Percentiles rank a stretch among this genome's conserved stretches.
phyloP scores from a whole-genome alignment of 2,113 vertebrate species.

The Procavia capensis region DNA sequence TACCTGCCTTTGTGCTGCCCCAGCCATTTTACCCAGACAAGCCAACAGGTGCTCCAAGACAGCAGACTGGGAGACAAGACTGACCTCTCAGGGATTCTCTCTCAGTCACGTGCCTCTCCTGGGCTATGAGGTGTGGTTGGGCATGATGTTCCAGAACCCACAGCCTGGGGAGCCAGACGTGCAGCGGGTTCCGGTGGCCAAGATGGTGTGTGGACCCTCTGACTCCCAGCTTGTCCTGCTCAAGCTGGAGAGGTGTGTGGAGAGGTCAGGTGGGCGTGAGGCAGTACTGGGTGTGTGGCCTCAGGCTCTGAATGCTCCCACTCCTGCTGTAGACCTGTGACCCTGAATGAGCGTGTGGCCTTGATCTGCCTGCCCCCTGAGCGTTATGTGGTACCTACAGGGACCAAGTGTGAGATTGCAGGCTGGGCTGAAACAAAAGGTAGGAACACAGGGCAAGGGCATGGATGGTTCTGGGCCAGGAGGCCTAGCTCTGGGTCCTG shows the following conservation, averaged over 20 bases:
- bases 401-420: slow-evolving; percentile 93
- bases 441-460: slow-evolving; percentile 59
- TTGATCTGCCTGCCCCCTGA: slow-evolving; percentile 97
- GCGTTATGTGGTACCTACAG: slow-evolving; percentile 91
- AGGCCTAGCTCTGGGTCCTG: neutral
- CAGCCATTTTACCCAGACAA: neutral
- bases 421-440: slow-evolving; percentile 97
- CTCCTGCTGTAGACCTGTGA: slow-evolving; percentile 86
- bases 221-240: slow-evolving; percentile 96
- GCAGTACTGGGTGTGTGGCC: neutral
- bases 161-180: slow-evolving; percentile 88
- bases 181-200: slow-evolving; percentile 90
- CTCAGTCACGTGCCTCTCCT: slow-evolving; percentile 90
- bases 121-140: slow-evolving; percentile 94
- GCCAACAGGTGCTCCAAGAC: neutral
- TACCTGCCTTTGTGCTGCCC: neutral
- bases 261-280: neutral
- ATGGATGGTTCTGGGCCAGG: neutral
- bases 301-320: neutral
- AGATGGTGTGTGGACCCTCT: slow-evolving; percentile 93
- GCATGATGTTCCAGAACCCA: slow-evolving; percentile 93
- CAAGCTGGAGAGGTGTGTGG: slow-evolving; percentile 91
- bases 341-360: slow-evolving; percentile 92
- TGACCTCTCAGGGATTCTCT: slow-evolving; percentile 11
- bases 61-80: neutral